Conservation (phyloP, 2,888 invertebrate genomes). For the Crematogaster levior region DNA sequence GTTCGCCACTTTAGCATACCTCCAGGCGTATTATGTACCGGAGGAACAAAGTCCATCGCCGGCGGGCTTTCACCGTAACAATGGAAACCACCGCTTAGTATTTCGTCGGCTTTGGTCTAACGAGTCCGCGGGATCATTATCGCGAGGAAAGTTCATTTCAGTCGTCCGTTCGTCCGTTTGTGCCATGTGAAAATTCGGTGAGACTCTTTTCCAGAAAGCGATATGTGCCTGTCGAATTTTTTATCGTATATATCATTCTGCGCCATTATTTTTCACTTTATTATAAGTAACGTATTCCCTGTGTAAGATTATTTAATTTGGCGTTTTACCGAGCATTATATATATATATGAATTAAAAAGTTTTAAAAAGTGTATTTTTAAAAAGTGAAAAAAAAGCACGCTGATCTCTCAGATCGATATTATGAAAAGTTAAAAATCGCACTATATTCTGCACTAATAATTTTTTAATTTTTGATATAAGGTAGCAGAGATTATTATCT, state of each 20-base stretch:
- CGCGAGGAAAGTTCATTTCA: constrained; percentile 20
- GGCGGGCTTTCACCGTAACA: constrained; percentile 41
- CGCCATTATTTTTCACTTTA: background rate
- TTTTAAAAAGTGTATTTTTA: too few species aligned
- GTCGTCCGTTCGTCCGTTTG: background rate
- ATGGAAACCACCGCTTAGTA: constrained; percentile 46
- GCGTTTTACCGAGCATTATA: background rate
- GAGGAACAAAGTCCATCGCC: constrained; percentile 43
- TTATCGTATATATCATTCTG: background rate
- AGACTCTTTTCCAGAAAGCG: background rate
- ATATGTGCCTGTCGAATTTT: background rate
- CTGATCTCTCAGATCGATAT: background rate
- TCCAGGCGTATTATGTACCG: constrained; percentile 47
- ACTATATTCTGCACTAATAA: background rate
- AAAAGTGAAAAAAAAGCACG: background rate
- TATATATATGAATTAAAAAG: background rate
- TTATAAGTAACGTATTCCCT: background rate
- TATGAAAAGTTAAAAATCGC: background rate
- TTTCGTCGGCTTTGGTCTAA: constrained; percentile 37
- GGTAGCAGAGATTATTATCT: background rate
- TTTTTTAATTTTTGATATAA: background rate
- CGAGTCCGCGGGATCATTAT: constrained; percentile 38
- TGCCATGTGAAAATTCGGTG: background rate
- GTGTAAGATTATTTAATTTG: background rate
- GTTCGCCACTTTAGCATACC: constrained; percentile 47